Conservation (phyloP, 2,888 invertebrate species). For the Mythimna vitellina region DNA sequence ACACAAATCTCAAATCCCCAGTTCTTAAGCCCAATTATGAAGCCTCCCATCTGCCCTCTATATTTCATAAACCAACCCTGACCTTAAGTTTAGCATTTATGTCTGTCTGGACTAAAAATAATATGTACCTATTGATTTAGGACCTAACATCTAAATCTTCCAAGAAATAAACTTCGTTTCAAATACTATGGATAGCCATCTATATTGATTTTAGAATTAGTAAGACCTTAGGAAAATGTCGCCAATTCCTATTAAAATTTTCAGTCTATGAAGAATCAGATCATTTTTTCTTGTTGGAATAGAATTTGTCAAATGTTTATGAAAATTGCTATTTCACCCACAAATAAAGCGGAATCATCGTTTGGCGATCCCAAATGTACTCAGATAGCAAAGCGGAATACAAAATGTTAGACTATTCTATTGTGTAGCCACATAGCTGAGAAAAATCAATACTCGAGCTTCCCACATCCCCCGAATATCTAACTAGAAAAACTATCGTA, state of each 20-base stretch:
- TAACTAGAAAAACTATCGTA: slow-evolving; percentile 52
- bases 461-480: slow-evolving; percentile 65
- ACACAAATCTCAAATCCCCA: slow-evolving; percentile 31
- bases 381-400: slow-evolving; percentile 39
- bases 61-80: slow-evolving; percentile 30
- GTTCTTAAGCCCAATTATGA: slow-evolving; percentile 5
- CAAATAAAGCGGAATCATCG: slow-evolving; percentile 8
- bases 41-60: slow-evolving; percentile 25
- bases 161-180: neutral
- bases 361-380: slow-evolving; percentile 21
- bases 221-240: slow-evolving; percentile 25
- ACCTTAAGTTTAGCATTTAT: slow-evolving; percentile 16
- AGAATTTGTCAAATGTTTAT: neutral
- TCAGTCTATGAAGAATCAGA: neutral
- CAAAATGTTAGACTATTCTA: slow-evolving; percentile 69
- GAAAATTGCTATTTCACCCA: neutral
- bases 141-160: neutral
- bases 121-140: slow-evolving; percentile 25
- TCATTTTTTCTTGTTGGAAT: slow-evolving; percentile 35
- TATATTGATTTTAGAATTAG: slow-evolving; percentile 10
- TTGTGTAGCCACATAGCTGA: slow-evolving; percentile 77
- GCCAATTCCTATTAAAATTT: neutral
- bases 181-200: neutral
- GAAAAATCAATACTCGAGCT: slow-evolving; percentile 87
- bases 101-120: slow-evolving; percentile 15